Evolutionary conservation across 2,888 invertebrate genomes (phyloP).

Genomic region (Tenthredo livida): DNA sequence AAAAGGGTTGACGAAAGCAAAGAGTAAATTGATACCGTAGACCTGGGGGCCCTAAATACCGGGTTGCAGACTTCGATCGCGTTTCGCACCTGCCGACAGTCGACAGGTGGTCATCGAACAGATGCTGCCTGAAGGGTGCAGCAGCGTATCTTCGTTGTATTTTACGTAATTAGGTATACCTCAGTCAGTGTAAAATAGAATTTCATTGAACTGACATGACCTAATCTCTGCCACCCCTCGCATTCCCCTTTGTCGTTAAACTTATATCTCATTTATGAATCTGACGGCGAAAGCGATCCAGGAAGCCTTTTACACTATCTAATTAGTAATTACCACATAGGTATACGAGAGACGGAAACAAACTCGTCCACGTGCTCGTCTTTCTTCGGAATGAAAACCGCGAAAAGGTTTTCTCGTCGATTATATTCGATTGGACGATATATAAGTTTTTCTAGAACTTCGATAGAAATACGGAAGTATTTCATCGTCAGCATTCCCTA

Average conservation of each 20-base stretch:
- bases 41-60: slow-evolving; percentile 58
- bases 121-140: slow-evolving; percentile 64
- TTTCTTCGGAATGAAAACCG: neutral
- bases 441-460: neutral
- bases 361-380: neutral
- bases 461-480: neutral
- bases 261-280: neutral
- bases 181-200: slow-evolving; percentile 28
- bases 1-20: slow-evolving; percentile 64
- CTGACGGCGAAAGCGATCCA: neutral
- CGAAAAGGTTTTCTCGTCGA: neutral
- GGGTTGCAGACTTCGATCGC: slow-evolving; percentile 58
- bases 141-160: slow-evolving; percentile 49
- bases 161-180: neutral
- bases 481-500: neutral
- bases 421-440: neutral
- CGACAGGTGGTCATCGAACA: slow-evolving; percentile 73
- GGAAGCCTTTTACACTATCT: neutral
- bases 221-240: neutral
- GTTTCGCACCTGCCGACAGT: slow-evolving; percentile 74
- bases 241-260: neutral
- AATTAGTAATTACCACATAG: neutral
- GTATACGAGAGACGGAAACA: neutral
- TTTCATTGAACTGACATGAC: slow-evolving; percentile 26
- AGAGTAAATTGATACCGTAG: slow-evolving; percentile 70